Conservation (phyloP, 1,140 invertebrate species). For the Pristionchus pacificus region DNA sequence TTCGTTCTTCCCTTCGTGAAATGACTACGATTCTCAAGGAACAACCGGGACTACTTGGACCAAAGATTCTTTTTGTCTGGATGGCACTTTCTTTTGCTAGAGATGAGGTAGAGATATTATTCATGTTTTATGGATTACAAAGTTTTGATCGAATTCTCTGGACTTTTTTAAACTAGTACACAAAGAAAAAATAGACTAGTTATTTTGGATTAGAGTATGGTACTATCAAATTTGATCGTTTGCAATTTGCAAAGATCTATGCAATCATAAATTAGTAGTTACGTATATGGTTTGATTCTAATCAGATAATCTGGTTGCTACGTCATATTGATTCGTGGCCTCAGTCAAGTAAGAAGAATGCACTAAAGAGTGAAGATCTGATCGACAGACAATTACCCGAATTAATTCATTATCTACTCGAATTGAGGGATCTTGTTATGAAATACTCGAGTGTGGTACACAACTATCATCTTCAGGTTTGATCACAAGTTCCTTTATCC, state of each 20-base stretch:
- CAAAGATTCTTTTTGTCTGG: constrained; percentile 82
- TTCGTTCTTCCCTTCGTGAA: constrained; percentile 90
- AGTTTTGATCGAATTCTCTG: too few relatives aligned
- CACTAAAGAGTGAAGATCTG: constrained; percentile 49
- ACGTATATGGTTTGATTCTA: not conserved
- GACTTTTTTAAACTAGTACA: too few relatives aligned
- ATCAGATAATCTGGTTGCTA: constrained; percentile 75
- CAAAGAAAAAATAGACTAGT: too few relatives aligned
- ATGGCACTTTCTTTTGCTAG: constrained; percentile 88
- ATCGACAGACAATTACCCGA: constrained; percentile 80
- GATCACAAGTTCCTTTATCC: not conserved
- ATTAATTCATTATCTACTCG: constrained; percentile 94
- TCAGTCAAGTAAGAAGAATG: constrained; percentile 63
- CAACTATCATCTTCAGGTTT: constrained; percentile 80
- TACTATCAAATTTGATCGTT: too few relatives aligned
- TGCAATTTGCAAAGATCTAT: too few relatives aligned
- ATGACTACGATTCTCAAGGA: constrained; percentile 89
- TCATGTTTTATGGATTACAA: too few relatives aligned
- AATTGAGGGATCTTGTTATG: constrained; percentile 66
- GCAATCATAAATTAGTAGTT: too few relatives aligned
- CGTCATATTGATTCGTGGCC: constrained; percentile 92
- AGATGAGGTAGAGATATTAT: constrained; percentile 73
- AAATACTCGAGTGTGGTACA: constrained; percentile 90
- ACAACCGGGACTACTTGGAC: constrained; percentile 85
- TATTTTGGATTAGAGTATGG: too few relatives aligned